Base-by-base conservation (phyloP, 1,140 invertebrate genomes). In the Kradibia gibbosae region DNA sequence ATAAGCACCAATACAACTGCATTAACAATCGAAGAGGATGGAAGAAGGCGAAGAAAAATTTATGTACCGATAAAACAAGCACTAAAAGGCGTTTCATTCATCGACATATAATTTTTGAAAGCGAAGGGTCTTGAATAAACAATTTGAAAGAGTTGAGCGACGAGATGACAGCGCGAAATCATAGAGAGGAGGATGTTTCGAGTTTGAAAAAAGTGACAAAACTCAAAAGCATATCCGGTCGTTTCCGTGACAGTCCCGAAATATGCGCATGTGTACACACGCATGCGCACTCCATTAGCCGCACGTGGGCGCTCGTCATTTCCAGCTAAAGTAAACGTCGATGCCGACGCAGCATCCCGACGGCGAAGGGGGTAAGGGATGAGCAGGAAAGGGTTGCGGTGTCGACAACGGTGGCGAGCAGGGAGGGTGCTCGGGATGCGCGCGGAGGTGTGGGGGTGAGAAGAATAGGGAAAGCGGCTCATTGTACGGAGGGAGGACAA, bases 241-340 rank as follows among this genome's bases (percentile, higher is more conserved):
- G 25, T 10, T 74, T 36, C 57, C 71, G 55, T 45, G 57, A 73
- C n/a, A 31, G 17, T 31, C 34, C 13, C 39, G 31, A 11, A 62
- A 74, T 42, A 79, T 72, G 53, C 71, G 67, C 57, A 77, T 53
- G 55, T 71, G 25, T 55, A 36, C 78, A 73, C 22, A 39, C 62
- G 70, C 36, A 28, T 50, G 55, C 34, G 78, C 71, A n/a, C 34
- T 57, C 57, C 45, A 74, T 73, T 65, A 74, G 71, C 36, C 71
- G 78, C 53, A 62, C 78, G 70, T 80, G 78, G 78, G 53, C 73
- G 70, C 71, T 57, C 70, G 78, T 53, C 78, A 34, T 80, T 80
- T 80, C 78, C 78, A 80, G 78, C 70, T 62, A 71, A 67, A 67
- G 62, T 25, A 67, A 67, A 39, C 20, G 20, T 36, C 45, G 1